Conservation (phyloP, 1,140 invertebrate species). For the Nautilus pompilius region DNA sequence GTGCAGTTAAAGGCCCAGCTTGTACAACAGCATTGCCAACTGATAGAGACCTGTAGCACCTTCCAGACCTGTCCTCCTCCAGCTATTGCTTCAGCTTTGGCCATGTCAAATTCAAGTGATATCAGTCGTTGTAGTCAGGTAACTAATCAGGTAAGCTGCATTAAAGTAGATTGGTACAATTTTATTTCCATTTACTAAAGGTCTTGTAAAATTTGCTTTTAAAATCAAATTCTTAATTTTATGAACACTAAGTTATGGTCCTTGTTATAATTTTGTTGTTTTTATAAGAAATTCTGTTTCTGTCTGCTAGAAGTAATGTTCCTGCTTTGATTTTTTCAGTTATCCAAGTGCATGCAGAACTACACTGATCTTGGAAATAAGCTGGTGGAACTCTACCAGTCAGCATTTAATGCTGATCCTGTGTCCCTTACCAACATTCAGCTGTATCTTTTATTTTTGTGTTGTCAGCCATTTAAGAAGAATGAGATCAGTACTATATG, state of each 20-base stretch:
- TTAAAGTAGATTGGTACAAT: too few species aligned
- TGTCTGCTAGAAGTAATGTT: too few species aligned
- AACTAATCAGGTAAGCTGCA: conserved; percentile 63
- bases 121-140: conserved; percentile 79
- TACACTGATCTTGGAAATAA: conserved; percentile 72
- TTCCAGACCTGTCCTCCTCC: conserved; percentile 88
- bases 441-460: conserved; percentile 61
- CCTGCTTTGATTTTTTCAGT: conserved; percentile 49
- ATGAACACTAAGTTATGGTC: too few species aligned
- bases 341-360: conserved; percentile 74
- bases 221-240: too few species aligned
- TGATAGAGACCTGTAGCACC: conserved; percentile 63
- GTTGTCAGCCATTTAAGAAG: too few species aligned
- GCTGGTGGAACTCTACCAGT: conserved; percentile 82
- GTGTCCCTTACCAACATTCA: conserved; percentile 70
- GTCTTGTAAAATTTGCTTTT: too few species aligned
- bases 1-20: conserved; percentile 72
- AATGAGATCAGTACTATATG: too few species aligned
- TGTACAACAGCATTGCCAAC: conserved; percentile 70
- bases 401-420: conserved; percentile 89
- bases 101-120: conserved; percentile 74
- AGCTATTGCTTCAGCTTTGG: conserved; percentile 81
- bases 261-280: too few species aligned
- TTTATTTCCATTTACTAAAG: too few species aligned
- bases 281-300: too few species aligned